phyloP scores from a whole-genome alignment of 2,888 invertebrate genomes.

The Cantharis rustica region DNA sequence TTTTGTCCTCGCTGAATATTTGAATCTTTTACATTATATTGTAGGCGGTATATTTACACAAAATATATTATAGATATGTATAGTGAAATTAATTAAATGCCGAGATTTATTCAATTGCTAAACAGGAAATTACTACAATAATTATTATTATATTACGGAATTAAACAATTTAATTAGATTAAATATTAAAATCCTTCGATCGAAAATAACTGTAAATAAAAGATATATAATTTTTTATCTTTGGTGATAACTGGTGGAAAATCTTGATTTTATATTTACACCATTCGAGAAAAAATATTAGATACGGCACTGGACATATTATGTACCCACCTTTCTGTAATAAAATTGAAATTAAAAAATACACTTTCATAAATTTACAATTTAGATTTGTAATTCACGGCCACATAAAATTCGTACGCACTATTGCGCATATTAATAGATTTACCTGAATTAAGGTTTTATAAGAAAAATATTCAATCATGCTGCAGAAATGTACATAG shows the following conservation, averaged over 20 bases:
- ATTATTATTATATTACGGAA: background rate
- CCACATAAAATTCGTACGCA: background rate
- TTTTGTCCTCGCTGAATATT: background rate
- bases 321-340: background rate
- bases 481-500: background rate
- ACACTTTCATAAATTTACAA: background rate
- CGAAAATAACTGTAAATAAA: too few relatives aligned
- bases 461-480: background rate
- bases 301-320: background rate
- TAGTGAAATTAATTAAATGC: background rate
- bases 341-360: background rate
- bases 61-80: background rate
- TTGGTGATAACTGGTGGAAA: too few relatives aligned
- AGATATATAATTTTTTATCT: too few relatives aligned
- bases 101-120: background rate
- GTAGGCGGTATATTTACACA: background rate
- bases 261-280: background rate
- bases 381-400: background rate
- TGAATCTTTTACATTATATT: background rate
- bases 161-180: background rate
- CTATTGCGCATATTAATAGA: background rate
- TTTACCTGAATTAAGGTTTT: background rate
- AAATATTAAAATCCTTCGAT: too few relatives aligned
- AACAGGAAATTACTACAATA: background rate
- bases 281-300: too few relatives aligned